Percentiles rank a stretch among this genome's conserved stretches.
Conservation (phyloP, 1,140 invertebrate genomes). For the Drosophila ironensis region DNA sequence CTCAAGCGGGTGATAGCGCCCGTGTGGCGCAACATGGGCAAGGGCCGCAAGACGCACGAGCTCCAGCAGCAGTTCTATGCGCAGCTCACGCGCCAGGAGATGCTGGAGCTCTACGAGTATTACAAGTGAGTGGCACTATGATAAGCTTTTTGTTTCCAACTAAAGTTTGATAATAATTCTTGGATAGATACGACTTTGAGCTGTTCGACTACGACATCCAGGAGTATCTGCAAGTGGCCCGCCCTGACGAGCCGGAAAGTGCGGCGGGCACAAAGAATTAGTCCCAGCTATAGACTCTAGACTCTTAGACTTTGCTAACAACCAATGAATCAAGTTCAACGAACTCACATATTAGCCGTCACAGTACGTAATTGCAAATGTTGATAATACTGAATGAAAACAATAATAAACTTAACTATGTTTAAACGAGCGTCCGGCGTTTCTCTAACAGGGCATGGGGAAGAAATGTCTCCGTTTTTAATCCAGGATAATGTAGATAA, state of each 20-base stretch:
- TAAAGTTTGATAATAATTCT: not conserved
- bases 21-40: slow-evolving; percentile 91
- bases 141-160: not conserved
- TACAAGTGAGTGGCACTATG: slow-evolving; percentile 85
- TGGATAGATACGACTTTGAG: slow-evolving; percentile 90
- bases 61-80: slow-evolving; percentile 89
- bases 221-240: slow-evolving; percentile 87
- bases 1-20: slow-evolving; percentile 90
- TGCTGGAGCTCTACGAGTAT: slow-evolving; percentile 89
- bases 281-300: slow-evolving; percentile 29
- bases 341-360: slow-evolving; percentile 70
- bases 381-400: slow-evolving; percentile 78
- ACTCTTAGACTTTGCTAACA: slow-evolving; percentile 55
- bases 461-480: not conserved
- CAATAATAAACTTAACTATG: slow-evolving; percentile 77
- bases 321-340: slow-evolving; percentile 50
- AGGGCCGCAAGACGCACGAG: slow-evolving; percentile 86
- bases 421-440: slow-evolving; percentile 17
- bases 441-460: not conserved
- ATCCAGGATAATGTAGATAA: no score
- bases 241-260: slow-evolving; percentile 81
- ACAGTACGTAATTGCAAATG: slow-evolving; percentile 78
- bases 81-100: slow-evolving; percentile 88
- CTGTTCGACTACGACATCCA: slow-evolving; percentile 91
- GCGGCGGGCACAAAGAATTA: slow-evolving; percentile 40